phyloP scores from a whole-genome alignment of 2,797 vertebrate genomes.

The Poeciliopsis infans region DNA sequence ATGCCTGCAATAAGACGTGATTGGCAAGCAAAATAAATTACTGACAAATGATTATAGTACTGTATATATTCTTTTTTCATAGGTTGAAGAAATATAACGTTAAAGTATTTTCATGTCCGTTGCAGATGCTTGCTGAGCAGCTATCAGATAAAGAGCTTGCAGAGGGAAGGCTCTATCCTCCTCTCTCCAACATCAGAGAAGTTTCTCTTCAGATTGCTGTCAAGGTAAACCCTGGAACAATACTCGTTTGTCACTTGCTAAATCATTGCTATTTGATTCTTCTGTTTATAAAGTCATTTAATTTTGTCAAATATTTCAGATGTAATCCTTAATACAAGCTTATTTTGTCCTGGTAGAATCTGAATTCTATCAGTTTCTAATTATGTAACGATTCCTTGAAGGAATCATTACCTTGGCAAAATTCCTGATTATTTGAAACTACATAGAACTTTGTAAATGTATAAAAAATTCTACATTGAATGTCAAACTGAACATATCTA shows the following conservation, averaged over 20 bases:
- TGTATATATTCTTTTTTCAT: background rate
- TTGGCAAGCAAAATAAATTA: background rate
- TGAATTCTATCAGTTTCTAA: background rate
- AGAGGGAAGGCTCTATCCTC: constrained; percentile 92
- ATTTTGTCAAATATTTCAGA: background rate
- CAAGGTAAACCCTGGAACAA: constrained; percentile 81
- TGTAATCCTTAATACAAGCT: background rate
- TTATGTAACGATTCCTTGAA: background rate
- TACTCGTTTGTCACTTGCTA: background rate
- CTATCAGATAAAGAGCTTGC: constrained; percentile 87
- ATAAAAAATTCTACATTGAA: background rate
- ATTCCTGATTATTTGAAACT: background rate
- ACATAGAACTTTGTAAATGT: background rate
- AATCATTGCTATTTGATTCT: background rate
- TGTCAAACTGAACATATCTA: background rate
- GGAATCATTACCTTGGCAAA: background rate
- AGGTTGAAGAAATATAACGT: background rate
- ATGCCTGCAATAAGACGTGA: background rate
- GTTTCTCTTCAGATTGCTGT: constrained; percentile 93
- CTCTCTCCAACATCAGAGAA: constrained; percentile 93
- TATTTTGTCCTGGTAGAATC: background rate
- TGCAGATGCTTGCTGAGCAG: constrained; percentile 88
- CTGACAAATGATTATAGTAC: background rate
- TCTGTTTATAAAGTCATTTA: background rate
- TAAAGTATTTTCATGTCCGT: constrained; percentile 21